A percentile compares a stretch with the other conserved stretches of the same genome.
Conservation (phyloP, 2,113 vertebrate species). For the Hippocampus guttulatus region DNA sequence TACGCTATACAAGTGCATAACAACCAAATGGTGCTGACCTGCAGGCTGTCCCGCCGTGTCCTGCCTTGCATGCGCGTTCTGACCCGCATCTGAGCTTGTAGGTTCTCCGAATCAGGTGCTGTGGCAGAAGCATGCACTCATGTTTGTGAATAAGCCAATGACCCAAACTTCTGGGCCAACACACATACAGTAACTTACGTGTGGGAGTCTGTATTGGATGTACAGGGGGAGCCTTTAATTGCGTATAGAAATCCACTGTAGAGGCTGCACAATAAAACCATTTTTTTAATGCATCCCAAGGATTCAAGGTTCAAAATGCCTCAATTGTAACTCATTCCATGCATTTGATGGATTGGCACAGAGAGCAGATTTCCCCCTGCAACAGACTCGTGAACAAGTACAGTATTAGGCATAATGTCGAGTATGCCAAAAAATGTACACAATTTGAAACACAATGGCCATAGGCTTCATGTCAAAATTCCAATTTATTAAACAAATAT, state of each 20-base stretch:
- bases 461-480: too few relatives aligned
- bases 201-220: constrained; percentile 29
- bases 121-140: constrained; percentile 19
- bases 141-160: neutral
- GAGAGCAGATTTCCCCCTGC: too few relatives aligned
- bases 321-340: neutral
- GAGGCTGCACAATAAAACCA: constrained; percentile 35
- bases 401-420: neutral
- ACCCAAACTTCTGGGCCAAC: neutral
- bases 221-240: constrained; percentile 19
- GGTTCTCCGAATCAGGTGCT: constrained; percentile 43
- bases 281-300: neutral
- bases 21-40: constrained; percentile 44
- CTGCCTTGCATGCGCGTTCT: constrained; percentile 14
- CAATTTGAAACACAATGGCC: too few relatives aligned
- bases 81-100: constrained; percentile 13
- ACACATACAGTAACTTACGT: constrained; percentile 45
- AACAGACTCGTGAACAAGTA: neutral
- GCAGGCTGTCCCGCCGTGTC: constrained; percentile 60
- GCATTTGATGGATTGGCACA: too few relatives aligned
- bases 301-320: neutral
- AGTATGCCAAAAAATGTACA: neutral
- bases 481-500: too few relatives aligned
- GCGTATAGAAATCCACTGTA: constrained; percentile 30
- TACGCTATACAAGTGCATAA: neutral